Conservation (phyloP, 35 echinoderm and acorn worm species). For the Hemicentrotus pulcherrimus region DNA sequence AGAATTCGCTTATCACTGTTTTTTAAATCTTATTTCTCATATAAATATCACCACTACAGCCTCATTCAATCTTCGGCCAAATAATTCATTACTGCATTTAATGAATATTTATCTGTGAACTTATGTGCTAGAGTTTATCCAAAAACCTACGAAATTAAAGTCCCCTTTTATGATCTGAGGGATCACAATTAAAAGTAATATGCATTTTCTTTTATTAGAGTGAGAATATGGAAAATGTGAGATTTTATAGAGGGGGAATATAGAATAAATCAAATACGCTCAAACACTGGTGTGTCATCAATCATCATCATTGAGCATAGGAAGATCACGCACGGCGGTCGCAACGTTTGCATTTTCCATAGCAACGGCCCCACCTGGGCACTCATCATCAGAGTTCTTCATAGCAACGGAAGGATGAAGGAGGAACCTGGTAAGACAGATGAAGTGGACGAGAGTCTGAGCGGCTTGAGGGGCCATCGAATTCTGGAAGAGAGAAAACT, state of each 20-base stretch:
- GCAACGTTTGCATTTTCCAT: neutral
- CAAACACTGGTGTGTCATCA: neutral
- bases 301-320: neutral
- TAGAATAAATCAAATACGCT: neutral
- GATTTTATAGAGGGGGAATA: neutral
- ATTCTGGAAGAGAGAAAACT: neutral
- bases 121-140: no score
- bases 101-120: no score
- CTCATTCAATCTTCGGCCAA: no score
- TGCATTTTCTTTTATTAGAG: neutral
- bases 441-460: constrained; percentile 22
- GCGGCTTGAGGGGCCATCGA: neutral
- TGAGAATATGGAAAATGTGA: neutral
- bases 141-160: neutral
- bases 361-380: neutral
- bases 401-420: constrained; percentile 31
- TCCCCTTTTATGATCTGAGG: neutral
- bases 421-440: neutral
- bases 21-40: no score
- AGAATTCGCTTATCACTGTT: neutral
- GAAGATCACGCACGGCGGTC: neutral
- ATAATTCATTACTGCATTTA: no score
- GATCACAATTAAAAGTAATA: neutral
- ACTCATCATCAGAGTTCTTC: neutral
- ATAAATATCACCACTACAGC: no score